Evolutionary conservation across 1,140 invertebrate species (phyloP), one percentile per base, ranked within the genome.

Genomic region (Euura lappo): DNA sequence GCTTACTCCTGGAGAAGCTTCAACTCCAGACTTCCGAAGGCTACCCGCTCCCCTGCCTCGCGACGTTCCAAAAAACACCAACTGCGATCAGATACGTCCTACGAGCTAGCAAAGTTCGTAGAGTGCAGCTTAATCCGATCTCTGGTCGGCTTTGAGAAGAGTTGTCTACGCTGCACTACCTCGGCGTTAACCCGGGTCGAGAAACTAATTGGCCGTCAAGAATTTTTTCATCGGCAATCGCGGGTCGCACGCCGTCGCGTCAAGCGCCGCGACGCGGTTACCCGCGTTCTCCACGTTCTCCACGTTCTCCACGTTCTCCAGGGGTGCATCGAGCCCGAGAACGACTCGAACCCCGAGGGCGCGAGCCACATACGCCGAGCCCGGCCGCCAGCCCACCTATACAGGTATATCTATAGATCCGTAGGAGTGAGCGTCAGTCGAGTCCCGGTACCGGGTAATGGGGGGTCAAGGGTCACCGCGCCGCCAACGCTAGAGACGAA

Each of bases 381-480:
- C 69, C 47, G 43, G 47, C 44, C 44, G 28, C 67, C 11, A 10
- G 11, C 28, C 28, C 28, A 28, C 28, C 28, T 81, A 84, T 82
- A 80, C 82, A 82, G 80, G 76, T 76, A 82, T 28, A 28, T 28
- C 28, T 28, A 28, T 68, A 68, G 8, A 44, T 80, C 79, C 81
- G 78, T 80, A 80, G 81, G 82, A 84, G 81, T 82, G 75, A 79
- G 84, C 82, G 84, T 86, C 83, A 81, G 82, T 81, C 78, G 84
- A 80, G 83, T 80, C 83, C 75, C 80, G 81, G 81, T 80, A 77
- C 78, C 80, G 81, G 82, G 85, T 88, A 87, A 87, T 88, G 85
- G 85, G 79, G 80, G 86, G 86, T 88, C 84, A 86, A 76, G 81
- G 86, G 86, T 87, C 83, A 84, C 75, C 84, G 81, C 82, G 83